Evolutionary conservation across 2,113 vertebrate genomes (phyloP).

Genomic region (Atherinomorus stipes): DNA sequence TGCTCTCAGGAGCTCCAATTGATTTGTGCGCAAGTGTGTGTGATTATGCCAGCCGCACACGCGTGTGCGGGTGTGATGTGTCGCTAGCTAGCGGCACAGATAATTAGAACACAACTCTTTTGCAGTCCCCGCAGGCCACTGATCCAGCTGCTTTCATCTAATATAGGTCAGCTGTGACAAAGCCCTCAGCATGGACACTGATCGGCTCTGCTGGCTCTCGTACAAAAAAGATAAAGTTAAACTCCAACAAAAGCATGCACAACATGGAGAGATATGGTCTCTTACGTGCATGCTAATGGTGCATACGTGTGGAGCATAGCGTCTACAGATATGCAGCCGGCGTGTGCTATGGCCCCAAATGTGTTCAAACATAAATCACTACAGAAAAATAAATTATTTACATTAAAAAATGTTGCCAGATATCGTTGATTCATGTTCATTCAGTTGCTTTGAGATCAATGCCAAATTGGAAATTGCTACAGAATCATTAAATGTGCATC

Average conservation of each 20-base stretch:
- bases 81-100: slow-evolving; percentile 74
- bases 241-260: slow-evolving; percentile 9
- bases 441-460: slow-evolving; percentile 35
- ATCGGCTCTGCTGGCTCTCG: slow-evolving; percentile 59
- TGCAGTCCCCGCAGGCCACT: slow-evolving; percentile 77
- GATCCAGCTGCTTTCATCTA: slow-evolving; percentile 82
- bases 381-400: slow-evolving; percentile 8
- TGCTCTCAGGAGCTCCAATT: slow-evolving; percentile 58
- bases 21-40: slow-evolving; percentile 46
- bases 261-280: neutral
- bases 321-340: neutral
- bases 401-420: slow-evolving; percentile 1
- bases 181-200: slow-evolving; percentile 75
- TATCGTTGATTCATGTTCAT: slow-evolving; percentile 30
- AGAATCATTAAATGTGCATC: slow-evolving; percentile 1
- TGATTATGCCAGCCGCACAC: neutral
- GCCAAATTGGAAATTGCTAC: slow-evolving; percentile 18
- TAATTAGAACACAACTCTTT: slow-evolving; percentile 83
- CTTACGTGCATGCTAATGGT: neutral
- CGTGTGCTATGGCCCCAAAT: neutral
- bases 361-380: neutral
- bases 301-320: neutral
- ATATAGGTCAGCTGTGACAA: slow-evolving; percentile 83
- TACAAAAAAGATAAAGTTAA: slow-evolving; percentile 41
- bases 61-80: slow-evolving; percentile 49